Conservation (phyloP, 37 sponge, comb jelly and placozoan genomes). For the Spongia lamella region DNA sequence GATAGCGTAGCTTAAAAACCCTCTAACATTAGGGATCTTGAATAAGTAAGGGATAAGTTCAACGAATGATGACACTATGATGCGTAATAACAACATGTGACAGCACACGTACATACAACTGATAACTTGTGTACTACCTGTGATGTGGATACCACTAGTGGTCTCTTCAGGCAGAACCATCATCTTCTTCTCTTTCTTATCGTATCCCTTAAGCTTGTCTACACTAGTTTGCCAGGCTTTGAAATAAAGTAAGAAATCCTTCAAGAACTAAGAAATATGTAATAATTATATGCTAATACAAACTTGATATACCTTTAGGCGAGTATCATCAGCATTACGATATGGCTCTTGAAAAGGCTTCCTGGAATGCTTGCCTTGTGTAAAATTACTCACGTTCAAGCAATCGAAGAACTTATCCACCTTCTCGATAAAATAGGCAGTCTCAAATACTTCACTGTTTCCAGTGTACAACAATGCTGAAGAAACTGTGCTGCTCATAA, state of each 20-base stretch:
- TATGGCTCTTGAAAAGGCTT: no score
- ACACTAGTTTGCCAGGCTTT: not conserved
- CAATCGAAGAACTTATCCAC: no score
- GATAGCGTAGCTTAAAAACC: not conserved
- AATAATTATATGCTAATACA: no score
- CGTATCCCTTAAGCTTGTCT: not conserved
- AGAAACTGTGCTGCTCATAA: not conserved
- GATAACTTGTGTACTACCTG: not conserved
- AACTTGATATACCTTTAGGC: no score
- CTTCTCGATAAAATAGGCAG: no score
- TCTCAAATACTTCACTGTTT: no score
- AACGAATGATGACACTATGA: constrained; percentile 4
- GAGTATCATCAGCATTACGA: no score
- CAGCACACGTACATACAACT: not conserved
- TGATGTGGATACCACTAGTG: not conserved
- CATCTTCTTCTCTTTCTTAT: not conserved
- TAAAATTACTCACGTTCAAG: no score
- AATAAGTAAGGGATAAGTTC: not conserved
- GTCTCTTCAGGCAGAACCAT: constrained; percentile 3
- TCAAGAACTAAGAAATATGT: not conserved
- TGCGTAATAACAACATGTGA: not conserved
- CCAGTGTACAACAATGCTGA: no score
- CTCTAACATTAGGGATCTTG: not conserved
- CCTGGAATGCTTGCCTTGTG: no score
- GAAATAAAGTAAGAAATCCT: not conserved